A percentile compares a stretch with the other conserved stretches of the same genome.
Conservation (phyloP, 35 echinoderm and acorn worm species). For the Heliocidaris erythrogramma region DNA sequence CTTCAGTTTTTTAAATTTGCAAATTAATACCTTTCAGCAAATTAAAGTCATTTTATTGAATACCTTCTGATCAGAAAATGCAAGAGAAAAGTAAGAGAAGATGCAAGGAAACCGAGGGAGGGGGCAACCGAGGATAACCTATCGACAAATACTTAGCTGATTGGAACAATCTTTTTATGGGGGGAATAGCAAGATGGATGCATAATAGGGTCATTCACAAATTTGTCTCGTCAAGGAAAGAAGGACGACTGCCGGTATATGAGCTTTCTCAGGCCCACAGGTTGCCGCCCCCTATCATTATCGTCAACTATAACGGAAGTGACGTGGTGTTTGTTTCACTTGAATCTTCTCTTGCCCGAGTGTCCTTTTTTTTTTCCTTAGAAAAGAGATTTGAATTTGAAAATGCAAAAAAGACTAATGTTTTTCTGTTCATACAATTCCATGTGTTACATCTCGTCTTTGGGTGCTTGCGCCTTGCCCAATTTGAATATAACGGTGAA, state of each 20-base stretch:
- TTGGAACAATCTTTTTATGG: neutral
- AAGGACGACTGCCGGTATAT: neutral
- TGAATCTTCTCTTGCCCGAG: neutral
- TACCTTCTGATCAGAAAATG: neutral
- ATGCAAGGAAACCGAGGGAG: neutral
- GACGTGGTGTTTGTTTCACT: neutral
- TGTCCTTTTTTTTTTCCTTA: neutral
- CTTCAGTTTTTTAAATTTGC: neutral
- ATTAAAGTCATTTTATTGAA: neutral
- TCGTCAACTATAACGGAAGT: neutral
- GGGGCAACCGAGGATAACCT: neutral
- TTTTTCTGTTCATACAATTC: neutral
- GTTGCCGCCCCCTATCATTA: neutral
- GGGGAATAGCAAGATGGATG: neutral
- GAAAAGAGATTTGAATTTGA: constrained; percentile 12
- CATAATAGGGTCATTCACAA: neutral
- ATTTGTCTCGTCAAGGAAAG: neutral
- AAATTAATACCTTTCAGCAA: neutral
- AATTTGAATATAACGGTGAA: constrained; percentile 44
- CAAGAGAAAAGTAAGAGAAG: neutral
- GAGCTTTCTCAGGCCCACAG: neutral
- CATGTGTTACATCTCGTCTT: constrained; percentile 28
- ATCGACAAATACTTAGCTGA: neutral
- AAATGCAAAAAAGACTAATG: constrained; percentile 6
- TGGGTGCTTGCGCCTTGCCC: neutral